Evolutionary conservation across 2,113 vertebrate genomes (phyloP), one percentile per base, ranked within the genome.

Genomic region (Grammomys dolichurus): DNA sequence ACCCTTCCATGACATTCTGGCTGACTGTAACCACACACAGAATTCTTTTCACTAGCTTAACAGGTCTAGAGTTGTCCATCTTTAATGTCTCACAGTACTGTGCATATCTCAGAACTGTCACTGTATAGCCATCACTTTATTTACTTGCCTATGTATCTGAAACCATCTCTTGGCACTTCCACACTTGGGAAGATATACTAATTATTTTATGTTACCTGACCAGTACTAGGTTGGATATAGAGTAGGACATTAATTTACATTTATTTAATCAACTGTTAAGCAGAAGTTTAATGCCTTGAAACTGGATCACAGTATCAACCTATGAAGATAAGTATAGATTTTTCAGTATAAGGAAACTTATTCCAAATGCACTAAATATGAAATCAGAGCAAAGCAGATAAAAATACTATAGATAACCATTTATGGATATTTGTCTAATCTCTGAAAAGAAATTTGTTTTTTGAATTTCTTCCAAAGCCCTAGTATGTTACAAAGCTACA

Each of bases 241-340:
- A 65, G 26, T 40, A n/a, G 54, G 16, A 10, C 43, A 33, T 87
- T 89, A 75, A 81, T 77, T 17, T 3, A 60, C 24, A 67, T 54
- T 81, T 67, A 40, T 12, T 90, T 33, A 76, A 80, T 90, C 89
- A 89, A 65, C 70, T 69, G 70, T 72, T 54, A 96, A 54, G 20
- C 40, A 24, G 72, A 89, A 63, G 7, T 63, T 36, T 33, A 86
- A 86, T 94, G n/a, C 87, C 89, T 84, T 81, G 60, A 95, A 90
- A 92, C 20, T 43, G 40, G 26, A 28, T 8, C 36, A 78, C 17
- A 84, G 17, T 26, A 94, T 43, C 93, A 81, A 86, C 56, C 63
- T 76, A 4, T 17, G 1, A 82, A 46, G 20, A 87, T 96, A 75
- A 91, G 28, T 92, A 85, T 16, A 82, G 13, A 88, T 89, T 86